Evolutionary conservation across 2,113 vertebrate genomes (phyloP).

Genomic region (Cololabis saira): DNA sequence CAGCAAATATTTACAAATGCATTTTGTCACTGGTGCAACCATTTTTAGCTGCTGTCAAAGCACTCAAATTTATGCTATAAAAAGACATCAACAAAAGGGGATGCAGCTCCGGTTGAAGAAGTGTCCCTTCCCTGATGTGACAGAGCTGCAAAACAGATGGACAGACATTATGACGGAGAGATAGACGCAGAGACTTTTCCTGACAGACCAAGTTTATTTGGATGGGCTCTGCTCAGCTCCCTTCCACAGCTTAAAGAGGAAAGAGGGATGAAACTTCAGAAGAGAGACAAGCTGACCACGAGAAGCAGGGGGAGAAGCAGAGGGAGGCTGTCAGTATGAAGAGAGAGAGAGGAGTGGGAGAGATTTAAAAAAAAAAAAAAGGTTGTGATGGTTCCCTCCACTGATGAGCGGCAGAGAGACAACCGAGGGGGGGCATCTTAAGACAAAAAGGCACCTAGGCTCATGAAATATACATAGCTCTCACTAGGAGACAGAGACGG

Average conservation of each 20-base stretch:
- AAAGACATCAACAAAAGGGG: slow-evolving; percentile 69
- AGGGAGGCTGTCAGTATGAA: slow-evolving; percentile 67
- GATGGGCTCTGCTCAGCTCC: slow-evolving; percentile 57
- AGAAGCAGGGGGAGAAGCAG: slow-evolving; percentile 70
- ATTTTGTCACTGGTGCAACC: slow-evolving; percentile 45
- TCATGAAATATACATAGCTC: slow-evolving; percentile 82
- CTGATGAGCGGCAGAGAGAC: slow-evolving; percentile 72
- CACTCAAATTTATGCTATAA: slow-evolving; percentile 64
- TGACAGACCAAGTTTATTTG: slow-evolving; percentile 71
- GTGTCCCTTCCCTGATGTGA: slow-evolving; percentile 68
- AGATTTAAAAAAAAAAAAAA: slow-evolving; percentile 52
- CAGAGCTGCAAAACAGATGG: slow-evolving; percentile 57
- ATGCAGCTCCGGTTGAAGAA: slow-evolving; percentile 54
- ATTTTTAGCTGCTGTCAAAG: slow-evolving; percentile 72
- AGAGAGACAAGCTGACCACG: slow-evolving; percentile 71
- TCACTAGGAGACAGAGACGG: slow-evolving; percentile 71
- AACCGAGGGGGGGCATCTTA: slow-evolving; percentile 67
- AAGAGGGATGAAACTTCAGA: slow-evolving; percentile 62
- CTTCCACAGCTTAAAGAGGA: slow-evolving; percentile 52
- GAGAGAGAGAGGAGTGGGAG: slow-evolving; percentile 37
- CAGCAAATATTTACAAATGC: slow-evolving; percentile 59
- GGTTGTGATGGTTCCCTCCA: slow-evolving; percentile 68
- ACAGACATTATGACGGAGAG: slow-evolving; percentile 61
- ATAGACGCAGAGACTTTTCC: slow-evolving; percentile 54
- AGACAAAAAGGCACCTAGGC: slow-evolving; percentile 76